A percentile compares a stretch with the other conserved stretches of the same genome.
phyloP scores from a whole-genome alignment of 2,113 vertebrate species.

The Stegostoma tigrinum region DNA sequence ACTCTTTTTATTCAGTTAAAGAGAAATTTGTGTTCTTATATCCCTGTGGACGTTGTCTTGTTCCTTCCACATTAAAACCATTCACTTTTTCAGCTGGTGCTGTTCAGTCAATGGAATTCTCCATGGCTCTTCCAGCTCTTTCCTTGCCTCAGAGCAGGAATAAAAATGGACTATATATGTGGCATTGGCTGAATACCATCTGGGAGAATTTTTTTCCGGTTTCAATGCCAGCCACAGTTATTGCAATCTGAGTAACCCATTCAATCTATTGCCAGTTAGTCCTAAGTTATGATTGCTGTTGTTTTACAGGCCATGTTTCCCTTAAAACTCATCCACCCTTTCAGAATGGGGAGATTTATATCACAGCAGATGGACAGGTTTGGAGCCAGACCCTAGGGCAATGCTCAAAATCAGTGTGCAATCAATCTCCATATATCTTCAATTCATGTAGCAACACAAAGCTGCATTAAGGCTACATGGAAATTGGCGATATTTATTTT shows the following conservation, averaged over 20 bases:
- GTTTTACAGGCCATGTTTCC: conserved; percentile 5
- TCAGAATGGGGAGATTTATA: neutral
- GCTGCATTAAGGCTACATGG: neutral
- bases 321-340: neutral
- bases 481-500: conserved; percentile 22
- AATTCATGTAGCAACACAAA: neutral
- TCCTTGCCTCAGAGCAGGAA: neutral
- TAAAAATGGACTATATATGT: neutral
- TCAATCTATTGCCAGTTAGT: neutral
- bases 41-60: neutral
- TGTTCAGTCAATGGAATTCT: conserved; percentile 17
- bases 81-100: neutral
- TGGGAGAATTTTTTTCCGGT: neutral
- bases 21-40: neutral
- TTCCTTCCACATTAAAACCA: neutral
- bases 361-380: neutral
- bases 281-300: neutral
- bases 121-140: neutral
- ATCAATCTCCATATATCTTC: neutral
- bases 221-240: neutral
- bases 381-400: neutral
- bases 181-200: conserved; percentile 19
- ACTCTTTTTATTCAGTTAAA: neutral
- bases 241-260: neutral
- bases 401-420: neutral